These are phyloP conservation scores for Momotus momota DNA, from an alignment of 2,797 vertebrate species.

Conservation along the genomic window DNA sequence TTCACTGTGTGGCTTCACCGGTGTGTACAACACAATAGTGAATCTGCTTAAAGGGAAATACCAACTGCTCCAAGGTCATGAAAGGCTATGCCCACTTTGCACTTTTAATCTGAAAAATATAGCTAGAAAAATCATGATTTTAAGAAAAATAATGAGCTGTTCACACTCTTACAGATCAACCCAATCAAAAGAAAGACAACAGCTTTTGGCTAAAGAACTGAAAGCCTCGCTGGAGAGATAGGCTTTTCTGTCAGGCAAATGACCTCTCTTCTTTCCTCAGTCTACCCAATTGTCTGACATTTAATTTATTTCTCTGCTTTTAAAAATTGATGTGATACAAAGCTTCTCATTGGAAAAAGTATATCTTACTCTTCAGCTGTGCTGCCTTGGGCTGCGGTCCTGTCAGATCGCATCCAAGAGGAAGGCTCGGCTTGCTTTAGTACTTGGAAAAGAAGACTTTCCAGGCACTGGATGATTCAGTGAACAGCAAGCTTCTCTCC, in stretches of 20 bases:
- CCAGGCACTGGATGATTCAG: background rate
- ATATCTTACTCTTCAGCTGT: slow-evolving; percentile 1
- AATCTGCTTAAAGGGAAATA: background rate
- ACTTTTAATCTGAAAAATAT: background rate
- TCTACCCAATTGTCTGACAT: background rate
- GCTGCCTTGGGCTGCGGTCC: background rate
- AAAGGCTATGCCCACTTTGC: background rate
- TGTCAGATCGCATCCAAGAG: slow-evolving; percentile 11
- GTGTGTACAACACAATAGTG: background rate
- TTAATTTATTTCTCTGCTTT: slow-evolving; percentile 31
- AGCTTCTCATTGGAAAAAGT: background rate
- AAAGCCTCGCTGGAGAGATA: background rate
- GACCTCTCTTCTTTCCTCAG: background rate
- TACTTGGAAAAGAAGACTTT: background rate
- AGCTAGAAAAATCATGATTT: background rate
- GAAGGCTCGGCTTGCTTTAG: background rate
- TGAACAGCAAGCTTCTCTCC: background rate
- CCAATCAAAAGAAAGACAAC: background rate
- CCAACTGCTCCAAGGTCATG: background rate
- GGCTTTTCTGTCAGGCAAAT: background rate
- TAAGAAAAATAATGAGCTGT: background rate
- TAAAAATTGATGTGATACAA: slow-evolving; percentile 22
- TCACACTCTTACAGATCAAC: background rate
- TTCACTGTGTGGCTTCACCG: background rate
- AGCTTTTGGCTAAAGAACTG: background rate